Evolutionary conservation across 2,888 invertebrate species (phyloP).

Genomic region (Mycalesis mineus): DNA sequence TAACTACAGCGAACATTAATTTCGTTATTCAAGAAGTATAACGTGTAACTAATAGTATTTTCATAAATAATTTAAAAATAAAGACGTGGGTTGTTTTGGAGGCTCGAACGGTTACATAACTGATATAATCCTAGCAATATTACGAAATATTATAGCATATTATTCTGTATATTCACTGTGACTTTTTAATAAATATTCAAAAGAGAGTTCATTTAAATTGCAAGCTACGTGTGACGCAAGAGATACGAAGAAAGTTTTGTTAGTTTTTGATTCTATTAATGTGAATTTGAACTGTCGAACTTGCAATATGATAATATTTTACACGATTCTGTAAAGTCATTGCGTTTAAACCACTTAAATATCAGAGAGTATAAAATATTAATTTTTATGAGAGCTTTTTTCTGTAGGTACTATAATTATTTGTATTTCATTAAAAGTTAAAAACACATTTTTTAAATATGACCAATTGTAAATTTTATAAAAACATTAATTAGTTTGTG

Average conservation of each 20-base stretch:
- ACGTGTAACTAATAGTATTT: background rate
- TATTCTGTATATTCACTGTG: slow-evolving; percentile 17
- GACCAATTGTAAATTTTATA: too few species aligned
- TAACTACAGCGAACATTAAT: too few species aligned
- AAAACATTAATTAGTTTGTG: too few species aligned
- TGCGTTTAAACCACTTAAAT: too few species aligned
- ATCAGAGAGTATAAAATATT: too few species aligned
- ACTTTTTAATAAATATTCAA: slow-evolving; percentile 21
- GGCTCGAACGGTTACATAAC: background rate
- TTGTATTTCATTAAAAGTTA: too few species aligned
- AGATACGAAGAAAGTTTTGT: slow-evolving; percentile 23
- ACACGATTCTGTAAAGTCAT: background rate
- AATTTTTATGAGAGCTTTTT: too few species aligned
- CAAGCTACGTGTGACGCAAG: slow-evolving; percentile 20
- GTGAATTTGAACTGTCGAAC: slow-evolving; percentile 10
- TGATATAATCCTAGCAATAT: slow-evolving; percentile 1
- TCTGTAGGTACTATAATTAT: too few species aligned
- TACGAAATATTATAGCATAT: slow-evolving; percentile 5
- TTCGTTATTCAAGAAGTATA: background rate
- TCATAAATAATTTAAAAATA: background rate
- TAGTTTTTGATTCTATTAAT: slow-evolving; percentile 17
- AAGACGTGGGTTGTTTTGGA: background rate
- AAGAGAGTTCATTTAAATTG: slow-evolving; percentile 22
- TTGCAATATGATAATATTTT: background rate
- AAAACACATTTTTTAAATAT: too few species aligned